phyloP scores from a whole-genome alignment of 2,113 vertebrate species.

The Craseonycteris thonglongyai region DNA sequence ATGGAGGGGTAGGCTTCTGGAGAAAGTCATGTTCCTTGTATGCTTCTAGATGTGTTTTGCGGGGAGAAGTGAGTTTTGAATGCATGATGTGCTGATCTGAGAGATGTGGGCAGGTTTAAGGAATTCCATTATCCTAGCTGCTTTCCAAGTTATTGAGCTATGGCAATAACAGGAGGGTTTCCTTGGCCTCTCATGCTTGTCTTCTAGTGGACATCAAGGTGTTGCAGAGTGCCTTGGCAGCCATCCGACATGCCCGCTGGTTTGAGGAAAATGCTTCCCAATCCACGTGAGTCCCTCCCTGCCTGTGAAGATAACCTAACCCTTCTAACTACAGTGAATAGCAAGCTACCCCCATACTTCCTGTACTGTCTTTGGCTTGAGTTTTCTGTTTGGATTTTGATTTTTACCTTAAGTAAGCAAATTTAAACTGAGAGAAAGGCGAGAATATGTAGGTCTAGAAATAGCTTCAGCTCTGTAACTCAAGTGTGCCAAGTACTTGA shows the following conservation, averaged over 20 bases:
- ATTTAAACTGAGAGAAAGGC: not conserved
- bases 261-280: conserved; percentile 98
- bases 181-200: not conserved
- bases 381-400: not conserved
- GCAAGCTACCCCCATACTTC: not conserved
- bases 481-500: not conserved
- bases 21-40: not conserved
- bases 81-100: not conserved
- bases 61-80: not conserved
- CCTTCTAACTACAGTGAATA: not conserved
- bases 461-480: not conserved
- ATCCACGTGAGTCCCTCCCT: conserved; percentile 87
- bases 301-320: not conserved
- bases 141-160: not conserved
- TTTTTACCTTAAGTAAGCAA: not conserved
- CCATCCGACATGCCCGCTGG: conserved; percentile 96
- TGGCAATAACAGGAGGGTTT: not conserved
- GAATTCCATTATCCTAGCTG: not conserved
- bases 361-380: not conserved
- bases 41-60: not conserved
- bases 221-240: conserved; percentile 95
- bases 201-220: conserved; percentile 97
- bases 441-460: not conserved
- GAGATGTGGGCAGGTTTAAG: not conserved
- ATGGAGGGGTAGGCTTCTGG: not conserved